Percentiles rank a stretch among this genome's conserved stretches.
Conservation (phyloP, 2,797 vertebrate species). For the Anguilla pacifica region DNA sequence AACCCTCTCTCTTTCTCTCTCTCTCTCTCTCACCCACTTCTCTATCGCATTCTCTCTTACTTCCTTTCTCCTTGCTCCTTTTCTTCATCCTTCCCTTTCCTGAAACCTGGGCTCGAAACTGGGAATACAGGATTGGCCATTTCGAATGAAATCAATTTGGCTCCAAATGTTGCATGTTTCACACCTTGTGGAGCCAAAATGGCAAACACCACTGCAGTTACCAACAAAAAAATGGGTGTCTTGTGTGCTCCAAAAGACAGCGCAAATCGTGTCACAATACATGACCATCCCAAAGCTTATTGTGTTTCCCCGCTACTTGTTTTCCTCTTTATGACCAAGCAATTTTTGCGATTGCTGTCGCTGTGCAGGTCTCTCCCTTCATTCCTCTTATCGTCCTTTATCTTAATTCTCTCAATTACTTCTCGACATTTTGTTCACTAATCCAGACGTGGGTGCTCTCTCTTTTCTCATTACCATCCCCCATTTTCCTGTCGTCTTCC, state of each 20-base stretch:
- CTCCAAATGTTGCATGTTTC: constrained; percentile 56
- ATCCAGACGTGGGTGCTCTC: neutral
- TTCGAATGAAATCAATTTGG: constrained; percentile 52
- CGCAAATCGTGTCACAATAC: constrained; percentile 39
- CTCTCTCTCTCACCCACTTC: too few relatives aligned
- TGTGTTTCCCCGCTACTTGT: neutral
- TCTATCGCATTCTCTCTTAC: neutral
- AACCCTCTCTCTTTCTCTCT: constrained; percentile 36
- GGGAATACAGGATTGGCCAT: constrained; percentile 45
- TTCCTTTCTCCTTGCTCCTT: neutral
- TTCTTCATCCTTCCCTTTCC: neutral
- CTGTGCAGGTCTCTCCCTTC: constrained; percentile 16
- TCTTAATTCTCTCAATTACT: neutral
- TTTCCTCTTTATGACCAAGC: neutral
- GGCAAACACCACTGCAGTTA: constrained; percentile 12
- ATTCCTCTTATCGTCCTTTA: constrained; percentile 15
- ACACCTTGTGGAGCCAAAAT: constrained; percentile 27
- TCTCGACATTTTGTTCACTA: neutral
- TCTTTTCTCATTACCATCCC: constrained; percentile 16
- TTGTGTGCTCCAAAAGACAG: constrained; percentile 50
- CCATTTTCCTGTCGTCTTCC: constrained; percentile 39
- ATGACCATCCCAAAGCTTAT: neutral
- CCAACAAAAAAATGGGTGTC: constrained; percentile 46
- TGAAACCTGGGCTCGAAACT: constrained; percentile 34
- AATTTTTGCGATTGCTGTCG: neutral